Evolutionary conservation across 2,797 vertebrate species (phyloP).

Genomic region (Myiotriccus ornatus): DNA sequence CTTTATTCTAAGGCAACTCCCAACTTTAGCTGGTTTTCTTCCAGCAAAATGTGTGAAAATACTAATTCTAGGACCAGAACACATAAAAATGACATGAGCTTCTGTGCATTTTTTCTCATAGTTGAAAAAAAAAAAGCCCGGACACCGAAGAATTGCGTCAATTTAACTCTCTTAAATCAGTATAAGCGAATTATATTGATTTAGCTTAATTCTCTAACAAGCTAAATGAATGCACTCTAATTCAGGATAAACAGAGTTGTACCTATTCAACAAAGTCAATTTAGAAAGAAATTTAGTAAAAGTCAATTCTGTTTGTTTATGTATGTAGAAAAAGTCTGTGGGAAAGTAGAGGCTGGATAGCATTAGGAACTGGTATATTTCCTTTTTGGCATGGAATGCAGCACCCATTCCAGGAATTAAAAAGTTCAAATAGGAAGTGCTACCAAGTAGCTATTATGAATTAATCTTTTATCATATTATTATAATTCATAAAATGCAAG

Average conservation of each 20-base stretch:
- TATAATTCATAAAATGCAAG: not conserved
- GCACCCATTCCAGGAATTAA: not conserved
- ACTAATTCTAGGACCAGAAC: not conserved
- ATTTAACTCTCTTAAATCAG: not conserved
- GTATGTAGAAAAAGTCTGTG: not conserved
- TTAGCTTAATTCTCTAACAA: conserved; percentile 10
- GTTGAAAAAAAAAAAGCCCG: not conserved
- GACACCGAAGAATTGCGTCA: not conserved
- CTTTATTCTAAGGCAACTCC: not conserved
- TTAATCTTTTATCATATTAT: not conserved
- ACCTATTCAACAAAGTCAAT: not conserved
- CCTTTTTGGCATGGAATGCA: not conserved
- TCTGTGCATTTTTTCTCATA: not conserved
- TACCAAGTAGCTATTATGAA: not conserved
- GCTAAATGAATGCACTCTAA: not conserved
- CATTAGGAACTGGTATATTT: not conserved
- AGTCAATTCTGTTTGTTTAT: not conserved
- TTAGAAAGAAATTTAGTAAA: not conserved
- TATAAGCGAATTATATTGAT: conserved; percentile 19
- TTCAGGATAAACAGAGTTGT: not conserved
- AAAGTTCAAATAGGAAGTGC: not conserved
- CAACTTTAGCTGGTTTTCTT: not conserved
- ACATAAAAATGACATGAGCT: not conserved
- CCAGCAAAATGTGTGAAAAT: not conserved
- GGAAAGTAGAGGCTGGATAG: not conserved